Conservation (phyloP, 2,888 invertebrate species). For the Pecten maximus region DNA sequence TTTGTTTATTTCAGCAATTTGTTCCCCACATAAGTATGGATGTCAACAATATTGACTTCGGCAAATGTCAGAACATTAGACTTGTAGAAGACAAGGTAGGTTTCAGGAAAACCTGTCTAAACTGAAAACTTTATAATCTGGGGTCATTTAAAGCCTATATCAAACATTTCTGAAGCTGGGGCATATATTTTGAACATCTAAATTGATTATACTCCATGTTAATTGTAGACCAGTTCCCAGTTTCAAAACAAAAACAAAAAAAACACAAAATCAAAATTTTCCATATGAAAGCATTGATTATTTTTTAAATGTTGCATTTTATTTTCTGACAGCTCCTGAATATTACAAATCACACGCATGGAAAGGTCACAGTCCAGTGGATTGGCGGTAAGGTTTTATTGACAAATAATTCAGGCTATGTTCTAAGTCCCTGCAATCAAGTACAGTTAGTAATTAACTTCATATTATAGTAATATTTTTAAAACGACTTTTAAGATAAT, state of each 20-base stretch:
- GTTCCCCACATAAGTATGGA: constrained; percentile 80
- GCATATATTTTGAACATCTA: too few species aligned
- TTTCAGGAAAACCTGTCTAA: background rate
- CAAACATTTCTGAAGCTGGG: too few species aligned
- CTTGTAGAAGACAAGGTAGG: constrained; percentile 74
- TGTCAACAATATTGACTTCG: constrained; percentile 77
- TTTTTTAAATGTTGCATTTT: background rate
- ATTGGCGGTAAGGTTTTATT: constrained; percentile 71
- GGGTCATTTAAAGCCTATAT: background rate
- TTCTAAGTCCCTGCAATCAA: too few species aligned
- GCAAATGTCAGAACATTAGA: constrained; percentile 74
- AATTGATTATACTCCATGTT: too few species aligned
- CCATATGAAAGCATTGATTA: too few species aligned
- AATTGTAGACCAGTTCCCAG: too few species aligned
- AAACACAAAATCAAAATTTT: background rate
- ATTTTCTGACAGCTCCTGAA: constrained; percentile 67
- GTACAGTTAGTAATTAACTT: too few species aligned
- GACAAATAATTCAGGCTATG: too few species aligned
- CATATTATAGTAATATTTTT: too few species aligned
- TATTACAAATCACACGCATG: constrained; percentile 81
- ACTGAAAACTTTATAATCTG: background rate
- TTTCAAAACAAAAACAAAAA: background rate
- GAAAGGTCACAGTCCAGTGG: constrained; percentile 81
- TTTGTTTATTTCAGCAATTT: constrained; percentile 68
- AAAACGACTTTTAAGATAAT: too few species aligned